Base-by-base conservation (phyloP, 2,113 vertebrate genomes). In the Oncorhynchus keta region DNA sequence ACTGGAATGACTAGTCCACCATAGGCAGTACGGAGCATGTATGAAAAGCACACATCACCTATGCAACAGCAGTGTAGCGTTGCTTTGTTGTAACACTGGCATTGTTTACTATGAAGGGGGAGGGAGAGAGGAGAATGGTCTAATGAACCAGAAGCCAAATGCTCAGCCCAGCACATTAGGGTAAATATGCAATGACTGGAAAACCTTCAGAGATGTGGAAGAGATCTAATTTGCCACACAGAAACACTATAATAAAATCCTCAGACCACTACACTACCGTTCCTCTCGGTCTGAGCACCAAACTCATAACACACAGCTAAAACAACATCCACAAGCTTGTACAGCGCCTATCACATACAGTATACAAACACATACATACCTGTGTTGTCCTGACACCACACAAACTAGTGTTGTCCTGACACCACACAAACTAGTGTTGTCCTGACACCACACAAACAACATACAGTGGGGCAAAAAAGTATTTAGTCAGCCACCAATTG, bases 151-250 rank as follows among this genome's bases (percentile, higher is more conserved):
- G 68, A 76, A 72, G 28, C 2, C 68, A 24, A 64, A 77, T 59
- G 68, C 18, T 51, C 68, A 32, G 59, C 76, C 4, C 16, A 1
- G 16, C 30, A 65, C 66, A 72, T 59, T 18, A 39, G 61, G 73
- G 45, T 22, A 69, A 72, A 71, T 75, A 72, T 9, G 39, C 78
- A 72, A 22, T 72, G 68, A 76, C 68, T 75, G 73, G 78, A 79
- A 79, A 57, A 51, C 68, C 8, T 48, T 45, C 72, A 79, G 68
- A 79, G 73, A 79, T 57, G 61, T 79, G 73, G 78, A 79, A 79
- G 73, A 57, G 73, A 72, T 79, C 73, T 72, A 72, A 79, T 79
- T 66, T 75, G 51, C 45, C 59, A 39, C 51, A 39, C 51, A 79
- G 35, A 32, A 28, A 26, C 68, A 26, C 49, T 68, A 70, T 4